These are phyloP conservation scores for Chrysochloris asiatica DNA, from an alignment of 2,113 vertebrate species.

Conservation along the genomic window DNA sequence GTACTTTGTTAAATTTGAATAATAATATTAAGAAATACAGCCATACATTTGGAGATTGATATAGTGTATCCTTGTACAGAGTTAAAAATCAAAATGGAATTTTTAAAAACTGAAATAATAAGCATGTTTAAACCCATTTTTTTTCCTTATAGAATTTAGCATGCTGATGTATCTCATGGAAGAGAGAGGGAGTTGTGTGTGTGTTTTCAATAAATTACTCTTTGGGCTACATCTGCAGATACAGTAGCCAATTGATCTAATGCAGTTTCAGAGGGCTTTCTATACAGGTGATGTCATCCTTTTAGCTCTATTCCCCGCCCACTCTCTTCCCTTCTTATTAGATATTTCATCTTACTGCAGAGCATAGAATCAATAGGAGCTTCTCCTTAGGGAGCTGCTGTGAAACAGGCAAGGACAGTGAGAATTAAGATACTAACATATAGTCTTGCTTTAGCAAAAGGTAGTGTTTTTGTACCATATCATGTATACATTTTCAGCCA, in stretches of 20 bases:
- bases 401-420: constrained; percentile 86
- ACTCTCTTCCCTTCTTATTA: constrained; percentile 92
- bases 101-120: constrained; percentile 51
- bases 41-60: constrained; percentile 42
- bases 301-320: constrained; percentile 94
- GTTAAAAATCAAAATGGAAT: constrained; percentile 62
- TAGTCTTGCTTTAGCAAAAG: constrained; percentile 85
- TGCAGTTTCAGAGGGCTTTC: constrained; percentile 92
- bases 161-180: constrained; percentile 72
- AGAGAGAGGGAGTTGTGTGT: constrained; percentile 61
- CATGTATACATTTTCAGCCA: constrained; percentile 81
- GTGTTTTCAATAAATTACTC: constrained; percentile 90
- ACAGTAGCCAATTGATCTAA: constrained; percentile 95
- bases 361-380: constrained; percentile 93
- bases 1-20: constrained; percentile 58
- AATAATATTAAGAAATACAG: constrained; percentile 58
- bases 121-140: neutral
- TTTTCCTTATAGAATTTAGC: constrained; percentile 63
- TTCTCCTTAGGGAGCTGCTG: constrained; percentile 90
- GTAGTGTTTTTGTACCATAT: constrained; percentile 74
- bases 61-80: neutral
- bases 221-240: constrained; percentile 89
- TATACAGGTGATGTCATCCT: constrained; percentile 92
- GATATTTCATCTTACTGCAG: constrained; percentile 93
- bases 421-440: constrained; percentile 84